Base-by-base conservation (phyloP, 35 echinoderm and acorn worm genomes). In the Anneissia japonica region DNA sequence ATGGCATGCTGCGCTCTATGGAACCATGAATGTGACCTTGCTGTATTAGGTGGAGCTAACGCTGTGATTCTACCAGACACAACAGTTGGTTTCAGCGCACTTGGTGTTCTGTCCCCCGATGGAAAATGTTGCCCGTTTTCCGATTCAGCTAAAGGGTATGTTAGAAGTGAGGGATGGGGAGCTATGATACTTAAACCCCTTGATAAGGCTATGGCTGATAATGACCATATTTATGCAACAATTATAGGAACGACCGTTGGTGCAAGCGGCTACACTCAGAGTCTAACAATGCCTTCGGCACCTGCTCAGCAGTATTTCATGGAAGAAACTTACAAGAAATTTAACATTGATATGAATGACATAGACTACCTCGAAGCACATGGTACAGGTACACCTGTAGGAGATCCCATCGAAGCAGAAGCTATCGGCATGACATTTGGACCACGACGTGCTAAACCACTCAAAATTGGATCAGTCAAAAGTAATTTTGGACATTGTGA, bases 401-500 rank as follows among this genome's bases (percentile, higher is more conserved):
- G 95, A 13, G 95, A 97, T 86, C 95, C 95, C 3, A 80, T 97
- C 4, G 95, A 97, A 74, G 95, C 95, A 26, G 81, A 93, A 80
- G 95, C 95, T 4, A 93, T 97, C 30, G 90, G 91, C 3, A 81
- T 74, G 35, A 79, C 91, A 72, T 97, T 97, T 46, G 81, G 46
- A 0, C 56, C 46, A 14, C 5, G 40, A 16, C 38, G 86, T 9
- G 36, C 85, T 16, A 43, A 73, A 35, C 88, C 91, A 51, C 83
- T 97, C 0, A 93, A 91, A 56, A 89, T 97, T 74, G 95, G 95
- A 23, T 97, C 95, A 2, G 87, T 93, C 0, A 97, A 97, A 78
- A 84, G 95, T 19, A 97, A 97, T 55, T 97, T 97, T 87, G 95
- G 95, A 31, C 95, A 97, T 80, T 89, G 81, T n/a, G 95, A 97